Base-by-base conservation (phyloP, 2,113 vertebrate species). In the Sporophila hypoxantha region DNA sequence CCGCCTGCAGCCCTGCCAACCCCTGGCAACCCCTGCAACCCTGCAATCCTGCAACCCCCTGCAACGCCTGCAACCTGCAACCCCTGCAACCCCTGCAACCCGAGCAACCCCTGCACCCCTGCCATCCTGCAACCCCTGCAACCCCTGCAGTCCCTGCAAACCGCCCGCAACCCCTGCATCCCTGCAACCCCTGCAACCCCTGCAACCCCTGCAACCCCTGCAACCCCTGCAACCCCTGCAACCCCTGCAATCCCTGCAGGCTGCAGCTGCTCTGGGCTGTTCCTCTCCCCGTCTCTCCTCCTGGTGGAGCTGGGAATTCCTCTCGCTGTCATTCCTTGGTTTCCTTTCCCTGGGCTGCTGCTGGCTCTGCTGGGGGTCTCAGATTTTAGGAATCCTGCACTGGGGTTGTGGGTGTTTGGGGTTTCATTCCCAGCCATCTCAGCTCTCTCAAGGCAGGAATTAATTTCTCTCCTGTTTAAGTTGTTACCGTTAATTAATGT, bases 191-290 rank as follows among this genome's bases (percentile, higher is more conserved):
- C n/a, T n/a, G n/a, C n/a, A n/a, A n/a, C n/a, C n/a, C n/a, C n/a
- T n/a, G n/a, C n/a, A n/a, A n/a, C n/a, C n/a, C n/a, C n/a, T n/a
- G n/a, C n/a, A n/a, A n/a, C n/a, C n/a, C n/a, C n/a, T n/a, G n/a
- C n/a, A n/a, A n/a, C n/a, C n/a, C n/a, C n/a, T n/a, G n/a, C n/a
- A n/a, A n/a, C n/a, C n/a, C n/a, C n/a, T n/a, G n/a, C n/a, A n/a
- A n/a, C n/a, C n/a, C n/a, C n/a, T 95, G 95, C 92, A 95, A 59
- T 92, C 81, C 74, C 67, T 87, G 93, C 65, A 68, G 83, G 85
- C 91, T 92, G 95, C 97, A 97, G 97, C 96, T 98, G 97, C 88
- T 90, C 66, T 9, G 32, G 59, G 87, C 93, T 79, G 68, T 95
- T 91, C 53, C 80, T 85, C n/a, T 12, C 18, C 26, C 25, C 53